These are phyloP conservation scores for Hylaea fasciaria DNA, from an alignment of 2,888 invertebrate genomes.

Conservation along the genomic window DNA sequence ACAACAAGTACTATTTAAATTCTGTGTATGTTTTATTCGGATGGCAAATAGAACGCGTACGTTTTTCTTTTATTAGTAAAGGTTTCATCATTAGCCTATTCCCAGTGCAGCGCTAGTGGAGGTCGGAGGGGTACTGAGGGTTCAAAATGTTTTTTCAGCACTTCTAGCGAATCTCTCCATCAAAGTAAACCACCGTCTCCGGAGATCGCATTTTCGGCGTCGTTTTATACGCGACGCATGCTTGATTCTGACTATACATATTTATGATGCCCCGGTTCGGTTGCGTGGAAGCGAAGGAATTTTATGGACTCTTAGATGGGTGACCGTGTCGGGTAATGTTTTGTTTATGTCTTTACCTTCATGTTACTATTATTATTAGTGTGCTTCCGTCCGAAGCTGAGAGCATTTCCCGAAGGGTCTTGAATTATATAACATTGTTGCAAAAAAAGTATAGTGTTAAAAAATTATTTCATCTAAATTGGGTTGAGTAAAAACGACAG, in stretches of 20 bases:
- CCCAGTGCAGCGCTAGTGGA: no score
- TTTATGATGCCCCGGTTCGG: conserved; percentile 76
- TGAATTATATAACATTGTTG: no score
- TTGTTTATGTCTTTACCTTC: conserved; percentile 47
- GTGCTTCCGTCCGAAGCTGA: not conserved
- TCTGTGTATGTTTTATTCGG: no score
- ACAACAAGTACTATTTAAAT: no score
- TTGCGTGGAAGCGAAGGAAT: conserved; percentile 67
- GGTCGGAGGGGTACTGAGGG: not conserved
- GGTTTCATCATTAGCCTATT: no score
- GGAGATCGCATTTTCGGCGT: conserved; percentile 82
- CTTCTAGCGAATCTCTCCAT: conserved; percentile 51
- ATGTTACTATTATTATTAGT: conserved; percentile 14
- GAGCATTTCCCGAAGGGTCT: not conserved
- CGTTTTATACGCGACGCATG: conserved; percentile 83
- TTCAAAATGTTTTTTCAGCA: conserved; percentile 23
- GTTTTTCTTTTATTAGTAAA: no score
- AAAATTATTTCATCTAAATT: no score
- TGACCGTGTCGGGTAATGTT: conserved; percentile 64
- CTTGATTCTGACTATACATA: conserved; percentile 83
- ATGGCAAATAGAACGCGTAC: no score
- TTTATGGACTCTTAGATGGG: conserved; percentile 74
- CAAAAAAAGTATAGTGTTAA: no score
- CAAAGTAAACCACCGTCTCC: conserved; percentile 62
- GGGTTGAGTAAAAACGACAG: no score